Evolutionary conservation across 2,797 vertebrate genomes (phyloP).

Genomic region (Eospalax fontanierii): DNA sequence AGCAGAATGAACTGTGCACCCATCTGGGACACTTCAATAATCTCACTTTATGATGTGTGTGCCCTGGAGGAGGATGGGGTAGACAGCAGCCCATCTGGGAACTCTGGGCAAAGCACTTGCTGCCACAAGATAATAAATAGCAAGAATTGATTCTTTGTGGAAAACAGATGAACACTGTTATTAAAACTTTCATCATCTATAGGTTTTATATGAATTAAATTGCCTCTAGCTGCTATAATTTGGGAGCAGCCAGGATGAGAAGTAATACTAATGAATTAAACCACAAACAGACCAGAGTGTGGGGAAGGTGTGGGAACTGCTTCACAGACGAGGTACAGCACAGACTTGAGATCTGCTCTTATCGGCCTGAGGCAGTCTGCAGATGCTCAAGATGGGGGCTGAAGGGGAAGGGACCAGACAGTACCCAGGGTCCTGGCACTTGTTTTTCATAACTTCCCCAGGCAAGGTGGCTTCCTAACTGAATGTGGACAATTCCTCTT

Average conservation of each 20-base stretch:
- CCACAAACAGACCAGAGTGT: background rate
- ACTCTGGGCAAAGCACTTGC: background rate
- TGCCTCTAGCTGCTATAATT: conserved; percentile 20
- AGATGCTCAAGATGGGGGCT: background rate
- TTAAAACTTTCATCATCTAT: conserved; percentile 52
- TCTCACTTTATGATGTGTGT: background rate
- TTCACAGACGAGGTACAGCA: background rate
- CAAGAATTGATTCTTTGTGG: conserved; percentile 54
- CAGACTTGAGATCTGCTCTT: background rate
- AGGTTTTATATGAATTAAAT: conserved; percentile 33
- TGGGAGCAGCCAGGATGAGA: background rate
- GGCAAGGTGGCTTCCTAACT: background rate
- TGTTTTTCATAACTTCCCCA: background rate
- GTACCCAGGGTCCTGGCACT: background rate
- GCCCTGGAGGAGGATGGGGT: too few relatives aligned
- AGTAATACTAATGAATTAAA: conserved; percentile 32
- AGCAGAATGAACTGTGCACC: background rate
- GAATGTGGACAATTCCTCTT: background rate
- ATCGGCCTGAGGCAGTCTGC: background rate
- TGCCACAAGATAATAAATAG: conserved; percentile 11
- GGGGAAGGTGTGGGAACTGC: background rate
- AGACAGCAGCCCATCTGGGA: background rate
- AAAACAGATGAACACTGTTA: conserved; percentile 21
- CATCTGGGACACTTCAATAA: background rate
- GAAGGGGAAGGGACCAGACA: background rate